Conservation (phyloP, 2,888 invertebrate genomes). For the Trissolcus japonicus region DNA sequence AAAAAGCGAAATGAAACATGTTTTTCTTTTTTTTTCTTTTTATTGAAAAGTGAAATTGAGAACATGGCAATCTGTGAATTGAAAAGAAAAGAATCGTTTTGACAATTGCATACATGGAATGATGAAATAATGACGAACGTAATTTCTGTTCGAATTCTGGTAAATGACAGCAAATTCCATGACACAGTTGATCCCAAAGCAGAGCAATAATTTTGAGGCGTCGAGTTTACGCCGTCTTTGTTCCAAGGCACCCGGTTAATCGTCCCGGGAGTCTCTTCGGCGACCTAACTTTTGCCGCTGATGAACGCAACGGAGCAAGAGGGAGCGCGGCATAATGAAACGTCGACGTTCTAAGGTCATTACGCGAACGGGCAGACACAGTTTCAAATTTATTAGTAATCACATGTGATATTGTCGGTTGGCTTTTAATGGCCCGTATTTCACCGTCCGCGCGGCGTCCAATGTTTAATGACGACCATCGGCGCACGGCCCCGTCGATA, state of each 20-base stretch:
- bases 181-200: slow-evolving; percentile 35
- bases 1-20: too few relatives aligned
- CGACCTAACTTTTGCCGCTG: slow-evolving; percentile 36
- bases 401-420: slow-evolving; percentile 58
- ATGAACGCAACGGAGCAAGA: slow-evolving; percentile 54
- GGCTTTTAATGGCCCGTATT: slow-evolving; percentile 60
- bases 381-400: slow-evolving; percentile 61
- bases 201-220: slow-evolving; percentile 34
- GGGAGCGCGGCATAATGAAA: slow-evolving; percentile 47
- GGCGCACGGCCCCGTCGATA: slow-evolving; percentile 52
- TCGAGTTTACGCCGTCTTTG: slow-evolving; percentile 33
- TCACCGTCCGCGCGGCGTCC: slow-evolving; percentile 55
- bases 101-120: slow-evolving; percentile 11
- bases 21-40: too few relatives aligned
- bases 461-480: slow-evolving; percentile 53
- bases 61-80: too few relatives aligned
- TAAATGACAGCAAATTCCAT: slow-evolving; percentile 20
- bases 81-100: not conserved
- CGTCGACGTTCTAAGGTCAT: slow-evolving; percentile 60
- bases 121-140: slow-evolving; percentile 4
- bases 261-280: slow-evolving; percentile 42
- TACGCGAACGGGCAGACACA: slow-evolving; percentile 49
- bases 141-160: slow-evolving; percentile 1
- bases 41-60: too few relatives aligned
- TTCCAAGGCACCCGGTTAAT: slow-evolving; percentile 46